Evolutionary conservation across 2,797 vertebrate genomes (phyloP), one percentile per base, ranked within the genome.

Genomic region (Eutrigla gurnardus): DNA sequence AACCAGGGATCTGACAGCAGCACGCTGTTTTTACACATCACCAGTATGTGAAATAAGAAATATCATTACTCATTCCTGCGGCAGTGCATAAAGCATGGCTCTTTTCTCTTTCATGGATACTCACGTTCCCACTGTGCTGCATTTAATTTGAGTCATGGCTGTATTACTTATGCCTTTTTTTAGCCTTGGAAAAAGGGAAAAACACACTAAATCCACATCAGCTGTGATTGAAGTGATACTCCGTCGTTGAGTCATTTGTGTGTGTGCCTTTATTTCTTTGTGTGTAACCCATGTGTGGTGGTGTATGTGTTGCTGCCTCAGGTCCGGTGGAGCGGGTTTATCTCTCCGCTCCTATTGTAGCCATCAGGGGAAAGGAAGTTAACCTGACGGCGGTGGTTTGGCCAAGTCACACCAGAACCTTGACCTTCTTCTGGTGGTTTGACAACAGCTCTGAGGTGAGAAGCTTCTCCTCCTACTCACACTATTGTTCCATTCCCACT

Each of bases 341-440:
- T 82, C 95, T 99, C 81, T 96, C 95, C 0, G 94, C 95, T 73
- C 97, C 98, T 11, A 96, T 97, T 80, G 97, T 99, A 0, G 92
- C 96, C 79, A 92, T 96, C 86, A 95, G 91, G 82, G 97, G 96
- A 80, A 97, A 96, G 80, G 95, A 96, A 55, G 94, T 96, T 65
- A 99, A 99, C 90, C 90, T 99, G 65, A 97, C 96, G n/a, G 97
- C 95, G 0, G 92, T 97, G 7, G 96, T 98, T 79, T 98, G 96
- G 97, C 98, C 98, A 32, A 96, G 94, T 78, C 96, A 97, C n/a
- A 92, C 94, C 60, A 96, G 96, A 84, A 98, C 96, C 0, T 90
- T 98, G 55, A 97, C 96, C 75, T 98, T 97, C 86, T 99, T 98
- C 93, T 99, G 98, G 98, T 99, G 98, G 98, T 96, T 99, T 81